These are phyloP conservation scores for Drosophila longiperda DNA, from an alignment of 2,888 invertebrate genomes.

Conservation along the genomic window DNA sequence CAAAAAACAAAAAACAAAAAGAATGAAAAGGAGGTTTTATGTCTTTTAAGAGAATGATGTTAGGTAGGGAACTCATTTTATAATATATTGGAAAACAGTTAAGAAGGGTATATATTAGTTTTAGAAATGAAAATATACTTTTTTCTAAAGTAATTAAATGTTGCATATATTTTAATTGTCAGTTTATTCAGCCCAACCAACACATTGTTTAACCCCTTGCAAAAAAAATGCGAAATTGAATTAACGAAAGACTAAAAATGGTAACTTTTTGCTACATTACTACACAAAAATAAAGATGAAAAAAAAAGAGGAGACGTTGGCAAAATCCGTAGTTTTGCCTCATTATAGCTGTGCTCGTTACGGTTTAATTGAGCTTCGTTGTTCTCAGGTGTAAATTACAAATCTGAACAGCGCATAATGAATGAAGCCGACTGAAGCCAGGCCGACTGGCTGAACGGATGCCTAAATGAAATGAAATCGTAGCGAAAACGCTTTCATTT, in stretches of 20 bases:
- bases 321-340: neutral
- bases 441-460: conserved; percentile 53
- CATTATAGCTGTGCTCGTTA: conserved; percentile 29
- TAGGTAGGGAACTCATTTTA: neutral
- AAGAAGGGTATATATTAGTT: neutral
- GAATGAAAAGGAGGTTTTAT: neutral
- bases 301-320: neutral
- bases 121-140: neutral
- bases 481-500: conserved; percentile 75
- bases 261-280: neutral
- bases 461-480: conserved; percentile 78
- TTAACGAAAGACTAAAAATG: neutral
- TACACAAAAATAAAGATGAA: neutral
- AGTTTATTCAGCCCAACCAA: neutral
- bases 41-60: neutral
- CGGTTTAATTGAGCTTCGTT: conserved; percentile 46
- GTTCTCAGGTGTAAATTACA: conserved; percentile 76
- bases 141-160: neutral
- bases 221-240: neutral
- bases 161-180: neutral
- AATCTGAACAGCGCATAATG: conserved; percentile 76
- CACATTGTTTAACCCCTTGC: neutral
- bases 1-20: fast-evolving
- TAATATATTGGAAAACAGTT: neutral
- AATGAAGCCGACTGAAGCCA: conserved; percentile 49